Base-by-base conservation (phyloP, 2,113 vertebrate species). In the Girardinichthys multiradiatus region DNA sequence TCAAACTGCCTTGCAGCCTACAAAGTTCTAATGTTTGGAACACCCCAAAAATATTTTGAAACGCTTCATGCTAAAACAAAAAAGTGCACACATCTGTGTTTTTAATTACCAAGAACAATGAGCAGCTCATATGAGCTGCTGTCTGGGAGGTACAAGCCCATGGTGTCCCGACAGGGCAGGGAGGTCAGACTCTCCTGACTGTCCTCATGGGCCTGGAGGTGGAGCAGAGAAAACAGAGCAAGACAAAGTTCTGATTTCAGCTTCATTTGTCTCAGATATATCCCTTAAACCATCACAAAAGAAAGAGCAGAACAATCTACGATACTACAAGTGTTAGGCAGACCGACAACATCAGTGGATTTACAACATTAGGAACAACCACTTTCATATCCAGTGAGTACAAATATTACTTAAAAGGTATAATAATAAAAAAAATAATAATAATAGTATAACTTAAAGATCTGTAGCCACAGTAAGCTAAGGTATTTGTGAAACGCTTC, bases 111-210 rank as follows among this genome's bases (percentile, higher is more conserved):
- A 83, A 99, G 96, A 60, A 95, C 42, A 4, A 95, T 92, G 86
- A 97, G 95, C 70, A 98, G 93, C 86, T 99, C 96, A 1, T 99
- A 99, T 54, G 94, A 96, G 72, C 89, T 91, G 90, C 94, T 95
- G 90, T 99, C 97, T 3, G 97, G 96, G 37, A 95, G 90, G 82
- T 97, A 98, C 92, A 85, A 95, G 82, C 95, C 97, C 98, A 99
- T 99, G 85, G 92, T 93, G 93, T 96, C 95, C 93, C 89, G 92
- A 74, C 86, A 94, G 21, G 95, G 95, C 90, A 94, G 94, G 61
- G 95, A 92, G 72, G 93, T 96, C 96, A 98, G 93, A 75, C 96
- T 97, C 91, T 98, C 97, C 79, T 90, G 93, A 92, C 97, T 98
- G 42, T 96, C 96, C 88, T 99, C 98, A 98, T 98, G 95, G 92